Evolutionary conservation across 2,888 invertebrate species (phyloP), one percentile per base, ranked within the genome.

Genomic region (Amitus sp.): DNA sequence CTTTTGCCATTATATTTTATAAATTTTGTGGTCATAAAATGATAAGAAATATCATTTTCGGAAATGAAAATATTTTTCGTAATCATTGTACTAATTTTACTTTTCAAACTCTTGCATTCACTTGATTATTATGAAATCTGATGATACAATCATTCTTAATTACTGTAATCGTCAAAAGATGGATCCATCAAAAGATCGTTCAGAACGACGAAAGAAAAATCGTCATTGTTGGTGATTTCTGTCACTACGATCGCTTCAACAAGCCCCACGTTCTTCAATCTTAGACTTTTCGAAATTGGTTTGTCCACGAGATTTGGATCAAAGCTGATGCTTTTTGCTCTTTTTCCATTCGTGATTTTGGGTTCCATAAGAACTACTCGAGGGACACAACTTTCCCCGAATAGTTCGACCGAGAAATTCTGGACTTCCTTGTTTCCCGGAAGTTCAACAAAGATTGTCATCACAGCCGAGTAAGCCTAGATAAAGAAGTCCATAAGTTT

Each of bases 301-400:
- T 75, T 67, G 1, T 74, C 73, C 9, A 82, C 54, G 17, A 82
- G 72, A 19, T 77, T 77, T 6, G 82, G 80, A 15, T 74, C 72
- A 60, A 83, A 84, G 42, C 71, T 70, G 7, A 84, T 67, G n/a
- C 58, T 48, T 9, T 66, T 68, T 33, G 57, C 59, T 39, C 71
- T 72, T 1, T 69, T 66, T 12, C 63, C 63, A 20, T 67, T 64
- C 10, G 70, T 47, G 18, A 7, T n/a, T 15, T 47, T 30, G 0
- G 85, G 83, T 18, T 83, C 72, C 2, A 80, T 48, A 15, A 85
- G 54, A 12, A 62, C 56, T 30, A 85, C 73, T 74, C 82, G 79
- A n/a, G 85, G 84, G 6, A 84, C 74, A 49, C 78, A 80, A 28
- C 83, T 80, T 63, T 83, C 82, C 0, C 85, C 85, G 12, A 65